Conservation (phyloP, 92 coral and sea anemone species). For the Plumapathes pennacea region DNA sequence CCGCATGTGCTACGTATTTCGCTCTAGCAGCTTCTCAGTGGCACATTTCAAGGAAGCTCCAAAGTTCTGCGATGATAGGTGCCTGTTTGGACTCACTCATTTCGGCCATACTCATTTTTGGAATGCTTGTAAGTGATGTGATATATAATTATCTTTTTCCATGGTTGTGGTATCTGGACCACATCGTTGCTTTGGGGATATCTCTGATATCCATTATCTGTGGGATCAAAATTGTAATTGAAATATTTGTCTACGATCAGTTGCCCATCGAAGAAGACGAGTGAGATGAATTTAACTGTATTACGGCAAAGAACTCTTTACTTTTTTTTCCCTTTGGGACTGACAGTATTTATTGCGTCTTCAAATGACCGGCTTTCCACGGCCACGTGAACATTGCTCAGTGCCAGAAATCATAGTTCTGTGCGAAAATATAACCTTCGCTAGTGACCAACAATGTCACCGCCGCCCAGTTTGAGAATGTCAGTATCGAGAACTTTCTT, state of each 20-base stretch:
- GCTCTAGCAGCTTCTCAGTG: conserved; percentile 9
- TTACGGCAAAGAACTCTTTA: too few species aligned
- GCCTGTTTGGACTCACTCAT: conserved; percentile 19
- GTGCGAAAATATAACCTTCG: too few species aligned
- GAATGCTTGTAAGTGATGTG: conserved; percentile 16
- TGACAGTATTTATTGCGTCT: too few species aligned
- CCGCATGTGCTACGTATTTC: conserved; percentile 2
- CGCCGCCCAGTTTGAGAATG: too few species aligned
- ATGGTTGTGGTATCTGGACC: conserved; percentile 34
- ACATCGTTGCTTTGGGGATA: conserved; percentile 21
- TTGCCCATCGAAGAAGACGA: conserved; percentile 26
- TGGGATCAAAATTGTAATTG: conserved; percentile 12
- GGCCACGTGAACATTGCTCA: too few species aligned
- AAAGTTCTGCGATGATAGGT: conserved; percentile 29
- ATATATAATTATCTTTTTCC: neutral
- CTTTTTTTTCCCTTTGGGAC: too few species aligned
- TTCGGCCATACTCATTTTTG: conserved; percentile 18
- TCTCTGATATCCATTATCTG: conserved; percentile 6
- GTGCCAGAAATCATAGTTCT: too few species aligned
- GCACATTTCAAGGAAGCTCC: conserved; percentile 15
- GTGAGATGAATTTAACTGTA: too few species aligned
- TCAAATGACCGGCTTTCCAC: too few species aligned
- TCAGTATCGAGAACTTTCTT: too few species aligned
- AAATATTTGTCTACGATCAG: conserved; percentile 8
- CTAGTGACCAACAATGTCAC: too few species aligned